These are phyloP conservation scores for Lucinisca nassula DNA, from an alignment of 2,888 invertebrate genomes.

Conservation along the genomic window DNA sequence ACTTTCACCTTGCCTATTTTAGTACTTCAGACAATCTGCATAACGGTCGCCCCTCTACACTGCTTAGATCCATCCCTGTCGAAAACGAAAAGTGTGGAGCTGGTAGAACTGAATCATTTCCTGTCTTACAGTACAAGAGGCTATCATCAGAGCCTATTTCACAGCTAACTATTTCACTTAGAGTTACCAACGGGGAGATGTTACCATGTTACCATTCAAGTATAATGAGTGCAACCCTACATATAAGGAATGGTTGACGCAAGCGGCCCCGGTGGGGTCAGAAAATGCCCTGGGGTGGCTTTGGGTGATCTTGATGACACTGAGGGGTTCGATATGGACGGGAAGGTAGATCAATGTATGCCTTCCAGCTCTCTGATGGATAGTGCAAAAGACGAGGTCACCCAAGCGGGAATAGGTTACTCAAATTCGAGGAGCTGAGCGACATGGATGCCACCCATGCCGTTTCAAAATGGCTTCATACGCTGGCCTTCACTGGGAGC, in stretches of 20 bases:
- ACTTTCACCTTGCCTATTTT: neutral
- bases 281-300: no score
- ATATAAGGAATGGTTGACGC: no score
- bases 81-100: no score
- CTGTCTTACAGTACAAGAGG: neutral
- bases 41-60: neutral
- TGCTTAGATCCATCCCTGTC: neutral
- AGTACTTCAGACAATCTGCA: neutral
- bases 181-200: neutral
- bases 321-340: neutral
- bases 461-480: neutral
- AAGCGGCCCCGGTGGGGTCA: no score
- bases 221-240: no score
- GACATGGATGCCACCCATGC: neutral
- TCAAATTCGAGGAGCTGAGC: neutral
- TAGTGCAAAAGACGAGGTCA: neutral
- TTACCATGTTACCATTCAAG: neutral
- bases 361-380: neutral
- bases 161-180: neutral
- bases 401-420: neutral
- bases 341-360: neutral
- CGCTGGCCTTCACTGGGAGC: neutral
- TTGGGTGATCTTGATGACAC: no score
- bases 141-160: neutral
- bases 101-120: neutral